Evolutionary conservation across 2,113 vertebrate genomes (phyloP).

Genomic region (Malurus melanocephalus): DNA sequence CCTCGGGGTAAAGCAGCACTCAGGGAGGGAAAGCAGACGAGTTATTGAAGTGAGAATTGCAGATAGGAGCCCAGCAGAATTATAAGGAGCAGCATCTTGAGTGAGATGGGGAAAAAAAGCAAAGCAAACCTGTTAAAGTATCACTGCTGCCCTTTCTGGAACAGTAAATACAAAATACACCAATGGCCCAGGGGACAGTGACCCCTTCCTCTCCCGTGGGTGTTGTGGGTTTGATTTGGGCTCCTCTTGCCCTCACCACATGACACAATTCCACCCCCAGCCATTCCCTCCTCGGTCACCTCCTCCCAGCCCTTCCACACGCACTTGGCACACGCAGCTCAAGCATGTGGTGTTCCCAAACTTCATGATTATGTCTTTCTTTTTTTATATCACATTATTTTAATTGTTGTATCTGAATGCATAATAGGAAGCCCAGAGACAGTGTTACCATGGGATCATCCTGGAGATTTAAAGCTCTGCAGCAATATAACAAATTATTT

Average conservation of each 20-base stretch:
- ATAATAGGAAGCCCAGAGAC: slow-evolving; percentile 16
- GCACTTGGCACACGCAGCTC: background rate
- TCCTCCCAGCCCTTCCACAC: background rate
- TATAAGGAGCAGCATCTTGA: background rate
- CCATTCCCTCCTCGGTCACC: background rate
- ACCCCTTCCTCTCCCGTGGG: background rate
- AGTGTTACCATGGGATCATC: slow-evolving; percentile 50
- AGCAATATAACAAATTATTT: background rate
- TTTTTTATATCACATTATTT: slow-evolving; percentile 39
- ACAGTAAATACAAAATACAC: background rate
- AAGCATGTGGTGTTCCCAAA: slow-evolving; percentile 18
- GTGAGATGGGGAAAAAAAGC: background rate
- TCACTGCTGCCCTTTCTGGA: background rate
- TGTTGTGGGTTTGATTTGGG: background rate
- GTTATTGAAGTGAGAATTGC: background rate
- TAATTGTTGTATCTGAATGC: slow-evolving; percentile 31
- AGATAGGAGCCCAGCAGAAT: background rate
- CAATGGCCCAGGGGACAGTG: background rate
- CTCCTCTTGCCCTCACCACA: background rate
- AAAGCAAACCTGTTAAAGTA: background rate
- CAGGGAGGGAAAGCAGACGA: background rate
- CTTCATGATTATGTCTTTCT: background rate
- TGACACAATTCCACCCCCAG: background rate
- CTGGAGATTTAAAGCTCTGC: background rate
- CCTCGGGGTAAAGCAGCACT: background rate